Evolutionary conservation across 2,113 vertebrate genomes (phyloP).

Genomic region (Sialia sialis): DNA sequence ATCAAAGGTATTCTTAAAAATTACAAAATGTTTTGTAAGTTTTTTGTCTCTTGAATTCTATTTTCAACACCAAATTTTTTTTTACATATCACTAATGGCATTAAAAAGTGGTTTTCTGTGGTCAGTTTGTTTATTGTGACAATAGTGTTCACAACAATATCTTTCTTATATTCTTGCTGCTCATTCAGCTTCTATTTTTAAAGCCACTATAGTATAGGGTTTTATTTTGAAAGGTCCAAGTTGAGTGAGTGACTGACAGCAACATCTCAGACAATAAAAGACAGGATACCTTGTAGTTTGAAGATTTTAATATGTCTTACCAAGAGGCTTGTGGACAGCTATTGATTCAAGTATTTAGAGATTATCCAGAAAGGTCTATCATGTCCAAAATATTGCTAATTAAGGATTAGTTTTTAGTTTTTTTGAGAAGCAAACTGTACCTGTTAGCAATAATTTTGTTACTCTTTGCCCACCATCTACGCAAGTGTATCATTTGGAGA

Average conservation of each 20-base stretch:
- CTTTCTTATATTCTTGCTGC: background rate
- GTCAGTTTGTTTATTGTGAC: background rate
- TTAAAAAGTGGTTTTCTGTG: background rate
- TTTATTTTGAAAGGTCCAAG: background rate
- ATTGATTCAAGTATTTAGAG: background rate
- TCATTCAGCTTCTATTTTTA: background rate
- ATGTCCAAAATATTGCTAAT: background rate
- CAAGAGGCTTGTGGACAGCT: background rate
- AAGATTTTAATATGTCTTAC: background rate
- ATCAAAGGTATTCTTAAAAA: constrained; percentile 80
- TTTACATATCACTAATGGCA: background rate
- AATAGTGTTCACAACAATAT: background rate
- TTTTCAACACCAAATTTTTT: background rate
- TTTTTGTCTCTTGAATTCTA: background rate
- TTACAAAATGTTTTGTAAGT: background rate
- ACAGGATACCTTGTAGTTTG: background rate
- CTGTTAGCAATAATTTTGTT: background rate
- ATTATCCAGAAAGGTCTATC: background rate
- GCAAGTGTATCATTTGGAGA: background rate
- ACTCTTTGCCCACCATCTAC: background rate
- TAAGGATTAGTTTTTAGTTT: background rate
- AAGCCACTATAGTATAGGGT: background rate
- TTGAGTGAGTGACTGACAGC: background rate
- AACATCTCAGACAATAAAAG: background rate
- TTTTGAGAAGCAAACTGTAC: background rate